These are phyloP conservation scores for Drosophila tropicalis DNA, from an alignment of 1,140 invertebrate species.

Conservation along the genomic window DNA sequence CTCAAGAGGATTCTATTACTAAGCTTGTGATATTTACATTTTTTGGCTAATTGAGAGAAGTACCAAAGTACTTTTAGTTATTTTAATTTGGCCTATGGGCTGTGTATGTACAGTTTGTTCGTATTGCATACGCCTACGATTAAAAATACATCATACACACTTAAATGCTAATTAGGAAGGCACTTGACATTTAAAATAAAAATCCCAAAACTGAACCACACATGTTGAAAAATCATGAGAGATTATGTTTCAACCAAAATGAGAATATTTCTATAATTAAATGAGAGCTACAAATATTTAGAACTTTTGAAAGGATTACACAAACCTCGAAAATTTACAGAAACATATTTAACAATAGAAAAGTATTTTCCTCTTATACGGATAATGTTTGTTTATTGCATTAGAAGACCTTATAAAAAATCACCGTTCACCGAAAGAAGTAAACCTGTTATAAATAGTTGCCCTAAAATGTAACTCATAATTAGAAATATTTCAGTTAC, in stretches of 20 bases:
- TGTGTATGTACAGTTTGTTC: slow-evolving; percentile 28
- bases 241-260: slow-evolving; percentile 6
- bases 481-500: too few relatives aligned
- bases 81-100: slow-evolving; percentile 21
- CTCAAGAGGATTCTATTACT: not conserved
- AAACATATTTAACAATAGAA: not conserved
- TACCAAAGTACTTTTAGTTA: slow-evolving; percentile 12
- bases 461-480: too few relatives aligned
- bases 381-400: too few relatives aligned
- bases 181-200: slow-evolving; percentile 71
- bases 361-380: too few relatives aligned
- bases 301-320: not conserved
- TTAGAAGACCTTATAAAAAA: too few relatives aligned
- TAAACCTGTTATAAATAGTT: too few relatives aligned
- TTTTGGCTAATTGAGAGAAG: slow-evolving; percentile 46
- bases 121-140: slow-evolving; percentile 20
- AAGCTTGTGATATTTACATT: slow-evolving; percentile 44
- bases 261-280: not conserved
- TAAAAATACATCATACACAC: slow-evolving; percentile 30
- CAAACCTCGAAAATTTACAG: not conserved
- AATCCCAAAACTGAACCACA: slow-evolving; percentile 19
- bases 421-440: too few relatives aligned
- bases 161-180: slow-evolving; percentile 73
- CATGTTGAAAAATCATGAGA: not conserved
- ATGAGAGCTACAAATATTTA: not conserved